phyloP scores from a whole-genome alignment of 2,888 invertebrate genomes.

The Netelia virgata region DNA sequence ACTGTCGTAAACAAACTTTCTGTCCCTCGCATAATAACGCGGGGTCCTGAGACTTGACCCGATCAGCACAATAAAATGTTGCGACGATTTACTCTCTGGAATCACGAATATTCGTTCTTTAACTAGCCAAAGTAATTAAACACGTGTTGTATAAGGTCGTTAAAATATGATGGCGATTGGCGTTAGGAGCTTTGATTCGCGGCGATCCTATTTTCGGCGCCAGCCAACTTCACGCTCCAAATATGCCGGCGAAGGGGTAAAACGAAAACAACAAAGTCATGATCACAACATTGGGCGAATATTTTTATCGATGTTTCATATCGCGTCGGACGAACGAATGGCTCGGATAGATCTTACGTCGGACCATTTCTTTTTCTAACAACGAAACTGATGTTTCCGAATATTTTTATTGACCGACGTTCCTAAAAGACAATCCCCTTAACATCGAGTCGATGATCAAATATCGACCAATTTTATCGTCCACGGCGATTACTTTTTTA shows the following conservation, averaged over 20 bases:
- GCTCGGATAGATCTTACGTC: too few species aligned
- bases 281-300: neutral
- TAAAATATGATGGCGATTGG: neutral
- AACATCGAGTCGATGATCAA: too few species aligned
- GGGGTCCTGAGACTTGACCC: conserved; percentile 14
- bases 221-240: conserved; percentile 22
- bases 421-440: too few species aligned
- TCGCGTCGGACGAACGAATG: too few species aligned
- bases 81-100: neutral
- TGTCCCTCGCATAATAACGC: neutral
- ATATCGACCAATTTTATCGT: too few species aligned
- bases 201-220: conserved; percentile 5
- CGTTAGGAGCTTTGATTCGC: neutral
- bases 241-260: neutral
- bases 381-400: neutral
- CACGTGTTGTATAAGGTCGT: conserved; percentile 8
- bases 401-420: too few species aligned
- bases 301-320: neutral
- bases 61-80: neutral
- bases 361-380: too few species aligned
- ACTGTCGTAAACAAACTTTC: neutral
- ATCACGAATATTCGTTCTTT: neutral
- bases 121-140: neutral
- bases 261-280: conserved; percentile 8
- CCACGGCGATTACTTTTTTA: too few species aligned